Conservation (phyloP, 2,113 vertebrate species). For the Scortum barcoo region DNA sequence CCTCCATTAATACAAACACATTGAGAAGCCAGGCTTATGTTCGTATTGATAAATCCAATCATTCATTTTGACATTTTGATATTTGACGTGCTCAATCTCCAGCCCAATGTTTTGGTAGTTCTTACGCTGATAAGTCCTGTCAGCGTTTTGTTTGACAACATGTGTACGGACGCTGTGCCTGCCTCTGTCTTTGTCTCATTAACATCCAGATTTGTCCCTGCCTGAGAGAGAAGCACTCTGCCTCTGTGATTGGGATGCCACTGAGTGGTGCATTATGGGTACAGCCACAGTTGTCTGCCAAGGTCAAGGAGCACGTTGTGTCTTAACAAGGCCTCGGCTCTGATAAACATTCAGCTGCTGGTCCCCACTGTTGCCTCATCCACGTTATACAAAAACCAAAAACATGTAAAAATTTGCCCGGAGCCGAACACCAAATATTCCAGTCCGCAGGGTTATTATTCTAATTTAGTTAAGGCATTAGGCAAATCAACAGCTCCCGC, state of each 20-base stretch:
- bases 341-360: slow-evolving; percentile 50
- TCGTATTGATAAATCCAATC: slow-evolving; percentile 64
- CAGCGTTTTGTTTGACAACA: background rate
- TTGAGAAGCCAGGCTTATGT: slow-evolving; percentile 55
- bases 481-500: slow-evolving; percentile 71
- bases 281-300: slow-evolving; percentile 39
- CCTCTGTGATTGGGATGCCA: slow-evolving; percentile 43
- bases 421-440: slow-evolving; percentile 50
- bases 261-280: slow-evolving; percentile 41
- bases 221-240: slow-evolving; percentile 47
- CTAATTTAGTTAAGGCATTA: slow-evolving; percentile 74
- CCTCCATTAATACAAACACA: slow-evolving; percentile 72
- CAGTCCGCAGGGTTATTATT: slow-evolving; percentile 67
- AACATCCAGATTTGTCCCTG: slow-evolving; percentile 20
- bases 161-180: background rate
- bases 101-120: slow-evolving; percentile 24
- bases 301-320: slow-evolving; percentile 66
- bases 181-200: slow-evolving; percentile 28
- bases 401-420: slow-evolving; percentile 39
- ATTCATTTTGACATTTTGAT: slow-evolving; percentile 69
- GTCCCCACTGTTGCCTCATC: slow-evolving; percentile 2
- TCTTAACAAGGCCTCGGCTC: slow-evolving; percentile 50
- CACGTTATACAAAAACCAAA: slow-evolving; percentile 29
- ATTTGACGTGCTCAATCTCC: slow-evolving; percentile 46
- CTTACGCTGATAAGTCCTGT: slow-evolving; percentile 5